Evolutionary conservation across 1,140 invertebrate species (phyloP).

Genomic region (Muscidifurax raptorellus): DNA sequence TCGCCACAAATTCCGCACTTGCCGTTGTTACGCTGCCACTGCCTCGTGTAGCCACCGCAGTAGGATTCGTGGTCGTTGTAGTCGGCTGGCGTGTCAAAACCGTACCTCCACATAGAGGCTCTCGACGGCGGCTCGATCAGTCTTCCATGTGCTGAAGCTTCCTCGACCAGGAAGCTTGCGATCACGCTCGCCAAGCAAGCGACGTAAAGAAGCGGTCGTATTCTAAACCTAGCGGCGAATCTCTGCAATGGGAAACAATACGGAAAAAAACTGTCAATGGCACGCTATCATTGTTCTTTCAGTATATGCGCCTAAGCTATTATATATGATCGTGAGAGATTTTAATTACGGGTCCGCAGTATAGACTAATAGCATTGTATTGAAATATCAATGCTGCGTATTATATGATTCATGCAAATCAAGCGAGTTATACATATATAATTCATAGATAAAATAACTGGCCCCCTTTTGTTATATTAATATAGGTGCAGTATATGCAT

Average conservation of each 20-base stretch:
- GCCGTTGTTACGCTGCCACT: slow-evolving; percentile 84
- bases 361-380: neutral
- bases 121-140: slow-evolving; percentile 90
- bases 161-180: slow-evolving; percentile 54
- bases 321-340: too few species aligned
- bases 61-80: slow-evolving; percentile 94
- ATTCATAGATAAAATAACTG: too few species aligned
- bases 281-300: neutral
- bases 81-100: slow-evolving; percentile 79
- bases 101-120: slow-evolving; percentile 86
- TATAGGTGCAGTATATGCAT: too few species aligned
- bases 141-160: slow-evolving; percentile 81
- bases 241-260: neutral
- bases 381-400: neutral
- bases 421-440: too few species aligned
- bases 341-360: too few species aligned
- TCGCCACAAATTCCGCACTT: slow-evolving; percentile 94
- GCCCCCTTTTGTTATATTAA: too few species aligned
- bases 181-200: slow-evolving; percentile 6
- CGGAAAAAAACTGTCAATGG: neutral
- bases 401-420: too few species aligned
- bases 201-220: neutral
- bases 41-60: slow-evolving; percentile 89
- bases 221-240: neutral
- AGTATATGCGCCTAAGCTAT: too few species aligned